Conservation (phyloP, 2,888 invertebrate genomes). For the Sphecodes monilicornis region DNA sequence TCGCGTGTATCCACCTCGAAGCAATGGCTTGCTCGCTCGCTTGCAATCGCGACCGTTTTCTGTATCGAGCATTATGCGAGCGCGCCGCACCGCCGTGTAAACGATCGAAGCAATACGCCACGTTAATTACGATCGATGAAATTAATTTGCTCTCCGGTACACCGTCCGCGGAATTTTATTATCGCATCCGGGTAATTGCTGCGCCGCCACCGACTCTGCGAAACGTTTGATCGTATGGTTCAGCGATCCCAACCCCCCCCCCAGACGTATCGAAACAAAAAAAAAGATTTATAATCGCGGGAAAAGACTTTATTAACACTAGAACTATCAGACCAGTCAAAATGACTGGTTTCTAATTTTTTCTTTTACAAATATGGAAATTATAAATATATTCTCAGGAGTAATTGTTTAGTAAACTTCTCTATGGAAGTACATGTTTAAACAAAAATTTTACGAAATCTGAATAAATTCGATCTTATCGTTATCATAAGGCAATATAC, state of each 20-base stretch:
- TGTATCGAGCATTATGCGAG: background rate
- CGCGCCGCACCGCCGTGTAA: background rate
- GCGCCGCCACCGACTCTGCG: background rate
- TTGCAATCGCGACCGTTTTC: background rate
- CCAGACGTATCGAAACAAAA: background rate
- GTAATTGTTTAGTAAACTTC: no score
- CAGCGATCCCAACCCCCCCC: background rate
- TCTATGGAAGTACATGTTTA: no score
- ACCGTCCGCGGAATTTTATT: constrained; percentile 7
- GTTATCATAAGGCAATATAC: no score
- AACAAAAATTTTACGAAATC: no score
- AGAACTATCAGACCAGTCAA: no score
- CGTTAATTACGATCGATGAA: constrained; percentile 18
- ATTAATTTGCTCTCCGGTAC: constrained; percentile 7
- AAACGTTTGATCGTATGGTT: background rate
- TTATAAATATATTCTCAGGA: no score
- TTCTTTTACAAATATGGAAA: no score
- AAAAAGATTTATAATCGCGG: background rate
- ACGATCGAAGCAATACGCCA: constrained; percentile 9
- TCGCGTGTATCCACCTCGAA: constrained; percentile 5
- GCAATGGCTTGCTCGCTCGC: background rate
- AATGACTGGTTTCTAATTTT: no score
- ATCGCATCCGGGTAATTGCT: background rate
- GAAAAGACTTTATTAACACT: background rate
- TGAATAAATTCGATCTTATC: no score